phyloP scores from a whole-genome alignment of 2,113 vertebrate species.

The Gambusia affinis region DNA sequence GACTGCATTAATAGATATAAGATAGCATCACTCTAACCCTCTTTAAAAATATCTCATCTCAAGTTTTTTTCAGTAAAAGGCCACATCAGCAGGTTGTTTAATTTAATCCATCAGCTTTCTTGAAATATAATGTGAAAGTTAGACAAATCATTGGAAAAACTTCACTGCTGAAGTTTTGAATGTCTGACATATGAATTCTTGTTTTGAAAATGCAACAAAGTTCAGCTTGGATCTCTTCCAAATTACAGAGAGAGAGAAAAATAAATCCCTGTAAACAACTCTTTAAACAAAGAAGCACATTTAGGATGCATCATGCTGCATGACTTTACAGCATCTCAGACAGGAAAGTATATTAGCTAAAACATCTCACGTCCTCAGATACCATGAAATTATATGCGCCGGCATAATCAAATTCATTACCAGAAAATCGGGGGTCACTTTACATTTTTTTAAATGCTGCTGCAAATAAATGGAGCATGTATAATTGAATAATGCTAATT shows the following conservation, averaged over 20 bases:
- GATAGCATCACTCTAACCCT: slow-evolving; percentile 62
- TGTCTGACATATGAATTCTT: too few species aligned
- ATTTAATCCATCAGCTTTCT: slow-evolving; percentile 31
- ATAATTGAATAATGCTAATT: slow-evolving; percentile 75
- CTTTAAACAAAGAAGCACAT: slow-evolving; percentile 19
- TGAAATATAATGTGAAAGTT: slow-evolving; percentile 12
- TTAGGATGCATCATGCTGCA: slow-evolving; percentile 40
- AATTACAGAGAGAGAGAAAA: not conserved
- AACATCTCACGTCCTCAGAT: slow-evolving; percentile 59
- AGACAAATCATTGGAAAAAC: too few species aligned
- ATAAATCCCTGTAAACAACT: not conserved
- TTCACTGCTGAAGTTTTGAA: too few species aligned
- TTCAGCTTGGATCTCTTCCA: not conserved
- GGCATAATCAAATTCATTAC: slow-evolving; percentile 71
- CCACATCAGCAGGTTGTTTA: slow-evolving; percentile 60
- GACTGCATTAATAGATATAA: slow-evolving; percentile 66
- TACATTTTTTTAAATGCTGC: slow-evolving; percentile 66
- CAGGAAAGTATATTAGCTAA: slow-evolving; percentile 29
- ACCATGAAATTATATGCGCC: slow-evolving; percentile 64
- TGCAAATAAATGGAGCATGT: slow-evolving; percentile 60
- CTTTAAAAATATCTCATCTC: slow-evolving; percentile 36
- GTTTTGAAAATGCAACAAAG: not conserved
- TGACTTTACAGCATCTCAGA: slow-evolving; percentile 34
- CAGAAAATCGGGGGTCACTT: slow-evolving; percentile 62
- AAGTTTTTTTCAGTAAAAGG: slow-evolving; percentile 34